phyloP scores from a whole-genome alignment of 2,797 vertebrate genomes.

The Alcedo atthis region DNA sequence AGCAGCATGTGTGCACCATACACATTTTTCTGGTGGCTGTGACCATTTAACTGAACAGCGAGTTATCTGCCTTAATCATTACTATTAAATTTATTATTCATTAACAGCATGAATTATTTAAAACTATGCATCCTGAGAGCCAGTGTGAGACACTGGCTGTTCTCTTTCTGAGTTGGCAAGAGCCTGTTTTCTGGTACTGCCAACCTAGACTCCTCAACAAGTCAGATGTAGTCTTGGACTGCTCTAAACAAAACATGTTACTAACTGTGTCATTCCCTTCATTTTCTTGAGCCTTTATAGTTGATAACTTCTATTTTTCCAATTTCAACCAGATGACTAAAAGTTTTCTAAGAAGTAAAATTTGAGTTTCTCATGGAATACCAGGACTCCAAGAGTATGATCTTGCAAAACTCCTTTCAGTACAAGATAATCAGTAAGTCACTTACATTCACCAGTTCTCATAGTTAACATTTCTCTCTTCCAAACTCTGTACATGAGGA shows the following conservation, averaged over 20 bases:
- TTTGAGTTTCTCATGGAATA: not conserved
- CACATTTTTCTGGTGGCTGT: conserved; percentile 3
- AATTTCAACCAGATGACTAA: not conserved
- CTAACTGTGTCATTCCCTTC: not conserved
- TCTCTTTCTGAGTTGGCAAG: not conserved
- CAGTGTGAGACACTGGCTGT: not conserved
- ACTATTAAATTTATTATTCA: conserved; percentile 74
- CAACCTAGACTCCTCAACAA: not conserved
- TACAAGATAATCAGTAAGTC: not conserved
- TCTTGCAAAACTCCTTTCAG: not conserved
- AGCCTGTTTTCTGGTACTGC: not conserved
- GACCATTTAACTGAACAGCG: conserved; percentile 60
- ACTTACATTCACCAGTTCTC: not conserved
- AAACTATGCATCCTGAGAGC: not conserved
- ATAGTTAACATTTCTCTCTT: not conserved
- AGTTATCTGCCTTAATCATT: conserved; percentile 68
- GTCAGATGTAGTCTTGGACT: not conserved
- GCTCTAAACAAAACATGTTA: not conserved
- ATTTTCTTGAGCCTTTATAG: not conserved
- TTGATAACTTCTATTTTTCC: not conserved
- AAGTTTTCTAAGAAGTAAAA: not conserved
- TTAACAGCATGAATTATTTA: conserved; percentile 62
- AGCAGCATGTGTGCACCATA: not conserved
- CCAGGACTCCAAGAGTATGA: not conserved
- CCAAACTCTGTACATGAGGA: not conserved